Conservation (phyloP, 2,888 invertebrate species). For the Drosophila mulleri region DNA sequence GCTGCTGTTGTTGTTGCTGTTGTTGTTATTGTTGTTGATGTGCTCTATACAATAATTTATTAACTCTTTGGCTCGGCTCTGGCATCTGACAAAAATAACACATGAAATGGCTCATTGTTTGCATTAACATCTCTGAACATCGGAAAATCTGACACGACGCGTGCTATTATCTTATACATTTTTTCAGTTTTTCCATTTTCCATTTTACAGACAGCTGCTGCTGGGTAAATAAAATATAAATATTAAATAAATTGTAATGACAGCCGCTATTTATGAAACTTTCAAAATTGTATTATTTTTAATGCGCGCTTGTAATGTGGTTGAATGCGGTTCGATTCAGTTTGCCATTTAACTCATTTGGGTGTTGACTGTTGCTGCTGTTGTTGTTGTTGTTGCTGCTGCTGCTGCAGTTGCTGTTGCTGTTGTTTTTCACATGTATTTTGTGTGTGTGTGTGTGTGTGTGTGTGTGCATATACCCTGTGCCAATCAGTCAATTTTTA, state of each 20-base stretch:
- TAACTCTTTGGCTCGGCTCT: background rate
- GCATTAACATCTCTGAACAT: slow-evolving; percentile 71
- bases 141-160: slow-evolving; percentile 71
- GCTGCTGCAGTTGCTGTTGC: background rate
- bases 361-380: slow-evolving; percentile 33
- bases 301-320: slow-evolving; percentile 66
- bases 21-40: slow-evolving; percentile 25
- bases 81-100: slow-evolving; percentile 40
- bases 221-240: slow-evolving; percentile 19
- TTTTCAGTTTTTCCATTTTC: slow-evolving; percentile 36
- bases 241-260: slow-evolving; percentile 52
- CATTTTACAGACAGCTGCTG: background rate
- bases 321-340: slow-evolving; percentile 52
- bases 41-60: slow-evolving; percentile 43
- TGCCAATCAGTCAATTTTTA: slow-evolving; percentile 67
- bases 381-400: background rate
- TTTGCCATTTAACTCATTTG: slow-evolving; percentile 71
- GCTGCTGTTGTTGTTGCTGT: slow-evolving; percentile 22
- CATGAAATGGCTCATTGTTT: slow-evolving; percentile 53
- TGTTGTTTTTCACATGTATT: slow-evolving; percentile 21
- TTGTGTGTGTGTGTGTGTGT: slow-evolving; percentile 1
- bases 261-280: slow-evolving; percentile 63
- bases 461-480: slow-evolving; percentile 22
- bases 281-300: slow-evolving; percentile 68
- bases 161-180: slow-evolving; percentile 58